These are phyloP conservation scores for Tarsius wallacei DNA, from an alignment of 2,797 vertebrate genomes.

Conservation along the genomic window DNA sequence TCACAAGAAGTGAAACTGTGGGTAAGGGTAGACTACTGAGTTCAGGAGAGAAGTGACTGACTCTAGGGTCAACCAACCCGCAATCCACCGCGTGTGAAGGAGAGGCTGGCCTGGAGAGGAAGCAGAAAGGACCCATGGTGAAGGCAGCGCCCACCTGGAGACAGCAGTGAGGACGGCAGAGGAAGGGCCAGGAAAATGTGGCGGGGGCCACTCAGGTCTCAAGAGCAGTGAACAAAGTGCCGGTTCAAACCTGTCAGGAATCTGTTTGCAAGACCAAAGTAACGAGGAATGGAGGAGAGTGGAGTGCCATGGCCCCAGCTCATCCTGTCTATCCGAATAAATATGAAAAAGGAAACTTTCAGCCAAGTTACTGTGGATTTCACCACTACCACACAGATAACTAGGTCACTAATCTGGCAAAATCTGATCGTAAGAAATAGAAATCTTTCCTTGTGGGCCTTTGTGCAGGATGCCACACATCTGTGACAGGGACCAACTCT, in stretches of 20 bases:
- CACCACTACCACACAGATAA: neutral
- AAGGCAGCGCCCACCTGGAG: neutral
- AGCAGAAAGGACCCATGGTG: neutral
- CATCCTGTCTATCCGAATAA: neutral
- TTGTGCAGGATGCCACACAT: neutral
- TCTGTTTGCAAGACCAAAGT: neutral
- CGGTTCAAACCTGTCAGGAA: neutral
- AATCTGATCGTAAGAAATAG: neutral
- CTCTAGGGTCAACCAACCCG: neutral
- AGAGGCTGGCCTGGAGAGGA: neutral
- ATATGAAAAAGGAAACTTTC: neutral
- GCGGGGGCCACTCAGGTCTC: neutral
- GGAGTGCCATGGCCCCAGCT: neutral
- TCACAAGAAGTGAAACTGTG: neutral
- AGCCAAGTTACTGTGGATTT: neutral
- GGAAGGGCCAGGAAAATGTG: neutral
- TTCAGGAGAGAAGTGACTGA: neutral
- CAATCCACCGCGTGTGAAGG: neutral
- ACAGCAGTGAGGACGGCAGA: neutral
- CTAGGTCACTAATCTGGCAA: neutral
- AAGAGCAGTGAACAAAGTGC: neutral
- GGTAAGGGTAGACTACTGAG: neutral
- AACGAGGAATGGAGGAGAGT: neutral
- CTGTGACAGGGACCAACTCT: neutral
- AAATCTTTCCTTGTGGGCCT: neutral